phyloP scores from a whole-genome alignment of 53 echinoderm and acorn worm genomes.

The Mesocentrotus franciscanus region DNA sequence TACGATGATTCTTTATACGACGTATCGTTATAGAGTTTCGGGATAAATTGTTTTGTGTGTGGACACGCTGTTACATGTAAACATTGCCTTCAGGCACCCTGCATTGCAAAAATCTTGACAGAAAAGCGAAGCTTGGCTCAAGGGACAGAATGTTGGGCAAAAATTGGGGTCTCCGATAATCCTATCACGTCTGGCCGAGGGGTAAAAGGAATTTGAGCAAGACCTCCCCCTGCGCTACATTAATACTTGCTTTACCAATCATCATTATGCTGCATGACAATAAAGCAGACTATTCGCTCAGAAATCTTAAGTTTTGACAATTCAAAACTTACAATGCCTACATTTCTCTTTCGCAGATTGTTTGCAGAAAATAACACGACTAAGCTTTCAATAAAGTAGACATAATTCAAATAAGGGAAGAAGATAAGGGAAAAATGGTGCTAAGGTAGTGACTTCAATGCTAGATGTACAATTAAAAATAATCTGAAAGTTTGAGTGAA shows the following conservation, averaged over 20 bases:
- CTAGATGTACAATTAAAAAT: too few species aligned
- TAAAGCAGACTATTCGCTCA: not conserved
- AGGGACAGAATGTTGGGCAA: slow-evolving; percentile 15
- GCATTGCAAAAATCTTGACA: not conserved
- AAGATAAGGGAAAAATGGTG: too few species aligned
- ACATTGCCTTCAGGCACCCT: not conserved
- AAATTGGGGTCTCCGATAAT: slow-evolving; percentile 39
- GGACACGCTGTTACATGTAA: too few species aligned
- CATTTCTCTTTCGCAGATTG: not conserved
- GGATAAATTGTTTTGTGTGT: too few species aligned
- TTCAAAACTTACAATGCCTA: not conserved
- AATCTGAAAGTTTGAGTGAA: too few species aligned
- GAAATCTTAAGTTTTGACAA: not conserved
- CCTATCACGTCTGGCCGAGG: slow-evolving; percentile 25
- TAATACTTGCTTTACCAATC: slow-evolving; percentile 1
- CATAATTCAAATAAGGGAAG: too few species aligned
- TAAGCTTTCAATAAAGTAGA: too few species aligned
- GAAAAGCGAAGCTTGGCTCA: not conserved
- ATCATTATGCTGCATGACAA: not conserved
- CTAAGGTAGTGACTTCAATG: too few species aligned
- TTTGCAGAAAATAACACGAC: too few species aligned
- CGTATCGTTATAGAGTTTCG: too few species aligned
- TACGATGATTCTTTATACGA: too few species aligned
- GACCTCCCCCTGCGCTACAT: slow-evolving; percentile 49
- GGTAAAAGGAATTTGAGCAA: slow-evolving; percentile 30